A percentile compares a stretch with the other conserved stretches of the same genome.
Evolutionary conservation across 2,797 vertebrate species (phyloP).

Genomic region (Enteromius viviparus): DNA sequence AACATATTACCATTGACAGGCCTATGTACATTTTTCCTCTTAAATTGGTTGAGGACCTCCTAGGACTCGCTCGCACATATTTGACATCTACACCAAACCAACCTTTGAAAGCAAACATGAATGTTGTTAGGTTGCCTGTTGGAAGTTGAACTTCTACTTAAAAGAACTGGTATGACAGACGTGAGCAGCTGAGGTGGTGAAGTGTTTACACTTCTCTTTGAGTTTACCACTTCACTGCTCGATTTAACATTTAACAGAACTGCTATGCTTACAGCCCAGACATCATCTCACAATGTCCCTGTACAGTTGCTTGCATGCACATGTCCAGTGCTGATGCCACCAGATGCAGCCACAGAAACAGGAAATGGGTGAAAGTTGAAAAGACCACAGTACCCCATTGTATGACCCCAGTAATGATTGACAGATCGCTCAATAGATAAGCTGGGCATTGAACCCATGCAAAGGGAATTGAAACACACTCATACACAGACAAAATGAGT

Average conservation of each 20-base stretch:
- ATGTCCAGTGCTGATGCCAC: slow-evolving; percentile 24
- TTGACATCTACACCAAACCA: slow-evolving; percentile 22
- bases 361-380: slow-evolving; percentile 71
- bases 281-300: slow-evolving; percentile 1
- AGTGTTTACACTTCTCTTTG: neutral
- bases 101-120: slow-evolving; percentile 41
- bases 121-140: neutral
- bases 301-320: slow-evolving; percentile 2
- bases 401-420: slow-evolving; percentile 66
- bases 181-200: neutral
- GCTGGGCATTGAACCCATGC: slow-evolving; percentile 53
- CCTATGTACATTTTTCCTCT: neutral
- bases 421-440: slow-evolving; percentile 60
- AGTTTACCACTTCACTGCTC: neutral
- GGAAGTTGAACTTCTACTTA: slow-evolving; percentile 17
- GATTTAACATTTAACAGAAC: slow-evolving; percentile 9
- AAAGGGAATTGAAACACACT: slow-evolving; percentile 27
- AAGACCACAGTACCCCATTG: slow-evolving; percentile 31
- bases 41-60: neutral
- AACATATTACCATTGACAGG: neutral
- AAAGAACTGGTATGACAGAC: neutral
- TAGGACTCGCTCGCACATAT: neutral
- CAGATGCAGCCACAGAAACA: slow-evolving; percentile 16
- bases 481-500: slow-evolving; percentile 21
- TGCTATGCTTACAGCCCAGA: neutral